phyloP scores from a whole-genome alignment of 2,888 invertebrate species.

The Volucella inflata region DNA sequence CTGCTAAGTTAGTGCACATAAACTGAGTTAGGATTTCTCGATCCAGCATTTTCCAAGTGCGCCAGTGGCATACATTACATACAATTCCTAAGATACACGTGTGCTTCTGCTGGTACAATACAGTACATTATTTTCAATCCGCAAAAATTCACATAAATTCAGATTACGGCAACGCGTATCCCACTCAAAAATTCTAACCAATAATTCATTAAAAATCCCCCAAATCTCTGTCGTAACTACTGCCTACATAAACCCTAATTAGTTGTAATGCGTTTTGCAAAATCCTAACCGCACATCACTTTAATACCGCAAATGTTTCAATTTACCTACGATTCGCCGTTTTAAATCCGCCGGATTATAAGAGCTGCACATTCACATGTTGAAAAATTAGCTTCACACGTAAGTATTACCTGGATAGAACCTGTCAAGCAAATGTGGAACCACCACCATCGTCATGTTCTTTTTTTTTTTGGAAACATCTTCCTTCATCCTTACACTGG shows the following conservation, averaged over 20 bases:
- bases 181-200: slow-evolving; percentile 3
- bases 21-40: too few species aligned
- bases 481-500: not conserved
- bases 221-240: slow-evolving; percentile 6
- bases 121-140: too few species aligned
- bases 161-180: slow-evolving; percentile 1
- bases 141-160: not conserved
- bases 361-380: slow-evolving; percentile 22
- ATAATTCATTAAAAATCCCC: slow-evolving; percentile 15
- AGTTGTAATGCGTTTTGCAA: slow-evolving; percentile 23
- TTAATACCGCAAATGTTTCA: slow-evolving; percentile 45
- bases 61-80: too few species aligned
- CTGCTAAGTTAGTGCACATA: too few species aligned
- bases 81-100: too few species aligned
- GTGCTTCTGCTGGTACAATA: too few species aligned
- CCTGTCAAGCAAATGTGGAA: slow-evolving; percentile 12
- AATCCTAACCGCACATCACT: slow-evolving; percentile 38
- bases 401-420: not conserved
- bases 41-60: too few species aligned
- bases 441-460: slow-evolving; percentile 17
- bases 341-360: slow-evolving; percentile 14
- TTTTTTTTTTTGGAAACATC: slow-evolving; percentile 13
- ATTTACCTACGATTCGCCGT: slow-evolving; percentile 40
- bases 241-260: slow-evolving; percentile 31
- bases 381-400: slow-evolving; percentile 3